Conservation (phyloP, 2,797 vertebrate genomes). For the Poeciliopsis infans region DNA sequence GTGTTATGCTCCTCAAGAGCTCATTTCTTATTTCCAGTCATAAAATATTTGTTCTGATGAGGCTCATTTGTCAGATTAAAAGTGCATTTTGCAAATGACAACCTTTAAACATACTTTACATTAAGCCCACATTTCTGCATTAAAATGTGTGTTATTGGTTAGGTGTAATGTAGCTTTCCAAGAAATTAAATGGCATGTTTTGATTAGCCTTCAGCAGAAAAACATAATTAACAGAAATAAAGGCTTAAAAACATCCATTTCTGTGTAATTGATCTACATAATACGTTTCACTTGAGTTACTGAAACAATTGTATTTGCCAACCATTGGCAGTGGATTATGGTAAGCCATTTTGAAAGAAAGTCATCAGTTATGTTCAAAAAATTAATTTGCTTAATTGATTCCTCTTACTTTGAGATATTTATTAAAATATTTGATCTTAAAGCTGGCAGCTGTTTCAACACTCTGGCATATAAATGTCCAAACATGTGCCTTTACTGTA, state of each 20-base stretch:
- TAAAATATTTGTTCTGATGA: neutral
- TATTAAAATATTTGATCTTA: conserved; percentile 34
- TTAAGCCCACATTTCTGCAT: neutral
- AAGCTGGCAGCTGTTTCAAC: conserved; percentile 37
- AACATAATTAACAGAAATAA: neutral
- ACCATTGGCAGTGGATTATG: neutral
- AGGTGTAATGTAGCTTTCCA: neutral
- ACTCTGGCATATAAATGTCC: conserved; percentile 11
- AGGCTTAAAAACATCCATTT: neutral
- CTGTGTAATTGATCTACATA: neutral
- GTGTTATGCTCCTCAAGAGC: neutral
- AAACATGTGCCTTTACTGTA: neutral
- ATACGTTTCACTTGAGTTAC: neutral
- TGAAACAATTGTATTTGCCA: neutral
- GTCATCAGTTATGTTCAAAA: too few species aligned
- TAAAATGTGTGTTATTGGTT: neutral
- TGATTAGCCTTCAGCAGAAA: neutral
- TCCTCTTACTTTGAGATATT: conserved; percentile 17
- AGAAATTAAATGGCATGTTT: neutral
- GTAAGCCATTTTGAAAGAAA: neutral
- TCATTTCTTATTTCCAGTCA: neutral
- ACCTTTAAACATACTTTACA: neutral
- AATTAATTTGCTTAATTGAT: conserved; percentile 7
- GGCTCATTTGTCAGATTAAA: neutral
- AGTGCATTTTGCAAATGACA: neutral